phyloP scores from a whole-genome alignment of 2,797 vertebrate species.

The Poeciliopsis gracilis region DNA sequence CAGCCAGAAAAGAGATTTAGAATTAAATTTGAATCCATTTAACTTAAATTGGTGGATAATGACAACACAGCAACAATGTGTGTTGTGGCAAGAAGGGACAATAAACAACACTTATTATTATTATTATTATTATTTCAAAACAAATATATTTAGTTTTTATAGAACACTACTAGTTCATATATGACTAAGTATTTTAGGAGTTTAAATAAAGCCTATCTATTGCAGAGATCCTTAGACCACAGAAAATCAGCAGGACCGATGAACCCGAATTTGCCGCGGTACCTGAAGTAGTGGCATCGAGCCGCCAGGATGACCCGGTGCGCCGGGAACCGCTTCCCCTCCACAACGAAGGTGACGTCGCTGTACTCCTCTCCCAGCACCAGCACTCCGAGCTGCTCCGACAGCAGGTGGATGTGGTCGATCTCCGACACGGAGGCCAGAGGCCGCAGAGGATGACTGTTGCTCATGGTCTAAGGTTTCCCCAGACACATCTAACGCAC shows the following conservation, averaged over 20 bases:
- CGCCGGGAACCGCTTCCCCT: constrained; percentile 93
- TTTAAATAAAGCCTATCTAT: neutral
- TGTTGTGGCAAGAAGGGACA: no score
- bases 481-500: constrained; percentile 50
- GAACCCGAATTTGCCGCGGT: neutral
- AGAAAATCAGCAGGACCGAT: neutral
- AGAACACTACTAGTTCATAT: no score
- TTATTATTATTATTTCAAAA: neutral
- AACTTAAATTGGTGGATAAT: neutral
- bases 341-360: constrained; percentile 96
- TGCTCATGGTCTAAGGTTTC: constrained; percentile 86
- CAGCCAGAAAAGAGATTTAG: no score
- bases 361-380: constrained; percentile 95
- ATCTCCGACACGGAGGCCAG: constrained; percentile 94
- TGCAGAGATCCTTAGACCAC: neutral
- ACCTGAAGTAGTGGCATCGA: constrained; percentile 98
- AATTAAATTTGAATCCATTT: neutral
- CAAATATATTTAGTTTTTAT: neutral
- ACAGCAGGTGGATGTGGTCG: constrained; percentile 96
- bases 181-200: neutral
- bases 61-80: neutral
- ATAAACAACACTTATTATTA: neutral
- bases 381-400: constrained; percentile 93
- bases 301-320: constrained; percentile 97
- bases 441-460: constrained; percentile 93